Base-by-base conservation (phyloP, 2,888 invertebrate species). In the Caradrina kadenii region DNA sequence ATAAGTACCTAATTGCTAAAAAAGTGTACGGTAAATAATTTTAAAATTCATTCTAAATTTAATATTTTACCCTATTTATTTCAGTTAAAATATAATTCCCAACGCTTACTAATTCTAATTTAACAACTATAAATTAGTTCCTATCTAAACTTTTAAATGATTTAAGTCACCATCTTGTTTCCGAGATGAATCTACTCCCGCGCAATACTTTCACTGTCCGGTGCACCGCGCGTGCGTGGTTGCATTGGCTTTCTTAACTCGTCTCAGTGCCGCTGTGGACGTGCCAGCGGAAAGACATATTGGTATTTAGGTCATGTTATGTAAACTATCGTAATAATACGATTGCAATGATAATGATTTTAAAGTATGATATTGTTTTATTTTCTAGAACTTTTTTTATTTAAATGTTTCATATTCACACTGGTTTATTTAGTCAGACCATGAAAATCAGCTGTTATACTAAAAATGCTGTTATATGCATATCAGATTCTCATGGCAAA, bases 281-380 rank as follows among this genome's bases (percentile, higher is more conserved):
- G 71, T 76, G 79, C 50, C 49, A 55, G 31, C 45, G 53, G 39
- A 39, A 45, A 63, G 70, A 70, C 66, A 49, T 72, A 56, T 22
- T 61, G 61, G 58, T 55, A 83, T 79, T 71, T 71, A 81, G 81
- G 83, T 68, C 55, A 62, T 17, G 54, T 82, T 83, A 77, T 81
- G 68, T 77, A 79, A 82, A 53, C 59, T 50, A 13, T 67, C 55
- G 60, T 73, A 56, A 48, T 31, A 45, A 21, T 63, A 31, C 10
- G n/a, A 50, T 7, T 63, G 49, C 26, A 45, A 54, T 60, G n/a
- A 31, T 78, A 56, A 63, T 64, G n/a, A 22, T 48, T 60, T 39
- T 45, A 8, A 59, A 45, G 45, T 17, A 55, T 17, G 11, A 2
- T 15, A 42, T 19, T 19, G 42, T 31, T 54, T 48, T 55, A 26